These are phyloP conservation scores for Psittacula echo DNA, from an alignment of 2,797 vertebrate species.

Conservation along the genomic window DNA sequence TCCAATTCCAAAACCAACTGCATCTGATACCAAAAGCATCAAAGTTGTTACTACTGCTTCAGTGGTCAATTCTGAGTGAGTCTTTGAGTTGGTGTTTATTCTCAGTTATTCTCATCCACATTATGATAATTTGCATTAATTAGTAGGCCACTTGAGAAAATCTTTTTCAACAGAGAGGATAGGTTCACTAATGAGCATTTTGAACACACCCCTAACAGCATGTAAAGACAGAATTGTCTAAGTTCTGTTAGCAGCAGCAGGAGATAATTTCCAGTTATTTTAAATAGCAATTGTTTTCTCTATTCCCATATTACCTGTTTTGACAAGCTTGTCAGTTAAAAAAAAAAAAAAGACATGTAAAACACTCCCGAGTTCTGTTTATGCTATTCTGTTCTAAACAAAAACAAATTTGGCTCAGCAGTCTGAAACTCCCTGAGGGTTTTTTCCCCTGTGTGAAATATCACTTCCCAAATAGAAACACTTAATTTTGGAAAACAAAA, in stretches of 20 bases:
- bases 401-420: background rate
- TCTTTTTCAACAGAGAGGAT: background rate
- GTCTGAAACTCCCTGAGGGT: background rate
- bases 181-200: background rate
- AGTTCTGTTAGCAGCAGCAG: background rate
- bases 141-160: background rate
- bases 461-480: background rate
- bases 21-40: background rate
- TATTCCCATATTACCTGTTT: background rate
- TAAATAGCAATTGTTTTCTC: background rate
- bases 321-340: background rate
- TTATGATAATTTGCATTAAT: background rate
- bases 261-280: background rate
- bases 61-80: background rate
- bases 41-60: background rate
- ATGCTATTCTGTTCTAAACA: background rate
- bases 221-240: background rate
- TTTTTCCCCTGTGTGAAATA: background rate
- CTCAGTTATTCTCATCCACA: background rate
- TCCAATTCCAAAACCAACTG: background rate
- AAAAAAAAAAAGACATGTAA: background rate
- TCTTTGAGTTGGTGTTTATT: background rate
- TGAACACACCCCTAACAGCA: background rate
- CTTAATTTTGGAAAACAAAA: constrained; percentile 5
- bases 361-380: background rate